Evolutionary conservation across 2,797 vertebrate genomes (phyloP).

Genomic region (Phrynocephalus forsythii): DNA sequence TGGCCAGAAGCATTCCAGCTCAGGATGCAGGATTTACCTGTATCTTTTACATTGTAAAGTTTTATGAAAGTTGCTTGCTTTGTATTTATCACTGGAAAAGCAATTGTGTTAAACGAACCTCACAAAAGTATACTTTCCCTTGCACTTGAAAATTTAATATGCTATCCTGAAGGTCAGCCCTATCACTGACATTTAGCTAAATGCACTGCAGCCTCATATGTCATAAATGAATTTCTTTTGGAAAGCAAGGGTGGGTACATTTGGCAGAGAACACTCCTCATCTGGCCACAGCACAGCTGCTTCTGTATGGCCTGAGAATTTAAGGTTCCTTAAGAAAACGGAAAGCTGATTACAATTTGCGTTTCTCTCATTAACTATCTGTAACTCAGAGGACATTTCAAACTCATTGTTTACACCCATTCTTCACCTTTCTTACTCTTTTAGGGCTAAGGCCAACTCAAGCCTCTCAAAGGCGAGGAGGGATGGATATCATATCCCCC

Average conservation of each 20-base stretch:
- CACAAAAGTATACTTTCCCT: slow-evolving; percentile 34
- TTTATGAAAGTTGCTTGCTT: slow-evolving; percentile 41
- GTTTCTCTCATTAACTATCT: neutral
- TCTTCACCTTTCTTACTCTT: too few species aligned
- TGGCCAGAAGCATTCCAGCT: slow-evolving; percentile 30
- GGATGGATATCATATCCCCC: neutral
- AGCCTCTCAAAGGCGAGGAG: neutral
- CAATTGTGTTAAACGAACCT: slow-evolving; percentile 53
- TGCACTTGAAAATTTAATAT: slow-evolving; percentile 36
- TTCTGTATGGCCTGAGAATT: neutral
- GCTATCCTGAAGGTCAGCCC: slow-evolving; percentile 55
- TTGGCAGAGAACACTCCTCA: slow-evolving; percentile 66
- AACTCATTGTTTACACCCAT: neutral
- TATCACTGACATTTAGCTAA: slow-evolving; percentile 61
- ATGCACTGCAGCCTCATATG: slow-evolving; percentile 58
- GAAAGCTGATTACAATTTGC: neutral
- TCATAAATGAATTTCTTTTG: slow-evolving; percentile 68
- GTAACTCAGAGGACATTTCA: neutral
- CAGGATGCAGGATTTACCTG: slow-evolving; percentile 6
- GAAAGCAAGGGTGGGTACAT: slow-evolving; percentile 41
- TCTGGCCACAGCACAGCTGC: slow-evolving; percentile 46
- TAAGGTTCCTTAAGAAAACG: neutral
- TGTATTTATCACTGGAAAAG: slow-evolving; percentile 61
- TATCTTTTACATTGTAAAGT: slow-evolving; percentile 37
- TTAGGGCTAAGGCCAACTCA: neutral